phyloP scores from a whole-genome alignment of 1,140 invertebrate species.

The Camponotus vicinus region DNA sequence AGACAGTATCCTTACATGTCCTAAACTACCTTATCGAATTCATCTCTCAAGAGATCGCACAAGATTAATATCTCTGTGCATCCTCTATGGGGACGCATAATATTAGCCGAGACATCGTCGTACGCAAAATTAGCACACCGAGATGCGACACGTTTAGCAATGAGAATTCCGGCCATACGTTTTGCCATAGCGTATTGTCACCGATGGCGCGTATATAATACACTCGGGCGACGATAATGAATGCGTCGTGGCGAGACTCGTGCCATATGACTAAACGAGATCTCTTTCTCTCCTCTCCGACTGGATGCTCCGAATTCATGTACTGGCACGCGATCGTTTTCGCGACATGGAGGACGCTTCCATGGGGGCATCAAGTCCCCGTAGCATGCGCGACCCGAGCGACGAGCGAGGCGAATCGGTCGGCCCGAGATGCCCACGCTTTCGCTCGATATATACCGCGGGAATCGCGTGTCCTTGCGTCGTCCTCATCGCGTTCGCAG shows the following conservation, averaged over 20 bases:
- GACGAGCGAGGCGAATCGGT: conserved; percentile 69
- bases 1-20: background rate
- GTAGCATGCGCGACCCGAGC: conserved; percentile 31
- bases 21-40: background rate
- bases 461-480: conserved; percentile 63
- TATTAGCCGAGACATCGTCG: conserved; percentile 27
- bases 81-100: background rate
- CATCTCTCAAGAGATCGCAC: background rate
- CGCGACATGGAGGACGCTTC: conserved; percentile 51
- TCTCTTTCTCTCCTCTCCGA: conserved; percentile 49
- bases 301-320: conserved; percentile 57
- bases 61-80: background rate
- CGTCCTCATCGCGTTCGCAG: conserved; percentile 56
- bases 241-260: conserved; percentile 60
- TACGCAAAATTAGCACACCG: conserved; percentile 36
- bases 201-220: conserved; percentile 66
- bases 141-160: conserved; percentile 21
- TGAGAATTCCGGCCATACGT: conserved; percentile 19
- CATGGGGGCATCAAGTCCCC: conserved; percentile 60
- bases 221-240: conserved; percentile 70
- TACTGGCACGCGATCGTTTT: conserved; percentile 72
- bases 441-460: conserved; percentile 40
- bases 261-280: conserved; percentile 65
- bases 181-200: conserved; percentile 63
- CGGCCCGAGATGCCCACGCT: conserved; percentile 65